Evolutionary conservation across 2,888 invertebrate species (phyloP).

Genomic region (Hypomecis punctinalis): DNA sequence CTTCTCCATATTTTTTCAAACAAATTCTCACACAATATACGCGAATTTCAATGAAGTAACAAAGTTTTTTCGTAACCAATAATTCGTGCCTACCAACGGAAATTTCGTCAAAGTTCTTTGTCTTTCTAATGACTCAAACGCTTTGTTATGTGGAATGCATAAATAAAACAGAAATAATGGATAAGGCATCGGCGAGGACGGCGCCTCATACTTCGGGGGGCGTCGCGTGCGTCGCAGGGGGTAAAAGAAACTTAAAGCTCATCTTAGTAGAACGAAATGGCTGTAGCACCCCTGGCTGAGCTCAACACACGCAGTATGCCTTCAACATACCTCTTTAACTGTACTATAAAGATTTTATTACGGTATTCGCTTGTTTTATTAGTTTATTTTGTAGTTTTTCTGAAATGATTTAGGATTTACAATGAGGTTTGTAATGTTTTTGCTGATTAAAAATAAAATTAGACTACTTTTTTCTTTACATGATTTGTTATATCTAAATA

Average conservation of each 20-base stretch:
- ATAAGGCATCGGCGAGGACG: constrained; percentile 42
- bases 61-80: too few species aligned
- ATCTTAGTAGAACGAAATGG: constrained; percentile 33
- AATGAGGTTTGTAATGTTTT: too few species aligned
- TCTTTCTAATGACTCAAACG: constrained; percentile 28
- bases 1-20: too few species aligned
- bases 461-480: too few species aligned
- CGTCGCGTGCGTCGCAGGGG: constrained; percentile 45
- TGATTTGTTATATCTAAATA: too few species aligned
- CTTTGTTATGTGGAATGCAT: constrained; percentile 38
- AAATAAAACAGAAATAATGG: constrained; percentile 45
- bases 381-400: too few species aligned
- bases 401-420: too few species aligned
- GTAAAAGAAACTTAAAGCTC: constrained; percentile 39
- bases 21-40: too few species aligned
- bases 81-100: not conserved
- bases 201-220: constrained; percentile 43
- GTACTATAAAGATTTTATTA: not conserved
- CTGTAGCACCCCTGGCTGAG: constrained; percentile 27
- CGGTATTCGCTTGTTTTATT: too few species aligned
- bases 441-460: too few species aligned
- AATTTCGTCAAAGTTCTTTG: constrained; percentile 14
- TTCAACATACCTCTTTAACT: constrained; percentile 45
- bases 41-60: too few species aligned
- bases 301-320: constrained; percentile 27